Base-by-base conservation (phyloP, 2,113 vertebrate species). In the Pan paniscus region DNA sequence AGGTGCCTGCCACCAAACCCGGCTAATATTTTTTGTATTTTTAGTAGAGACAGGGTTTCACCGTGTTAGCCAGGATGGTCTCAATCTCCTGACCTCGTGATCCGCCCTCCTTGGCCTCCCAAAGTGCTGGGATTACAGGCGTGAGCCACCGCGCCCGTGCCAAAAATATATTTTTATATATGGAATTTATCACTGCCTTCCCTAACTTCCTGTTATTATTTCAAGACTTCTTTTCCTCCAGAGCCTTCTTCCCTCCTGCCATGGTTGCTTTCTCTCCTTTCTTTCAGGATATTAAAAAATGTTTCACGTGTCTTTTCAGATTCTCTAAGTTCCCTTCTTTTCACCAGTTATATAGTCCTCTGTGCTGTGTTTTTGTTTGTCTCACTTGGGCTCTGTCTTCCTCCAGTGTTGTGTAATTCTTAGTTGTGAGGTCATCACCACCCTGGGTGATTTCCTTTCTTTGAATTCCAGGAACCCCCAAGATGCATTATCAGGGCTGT, bases 261-360 rank as follows among this genome's bases (percentile, higher is more conserved):
- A 0, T 2, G 5, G 0, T 35, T 73, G 23, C 18, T 52, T 20
- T 64, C 7, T 3, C 30, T 35, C 32, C 30, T 81, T 64, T 85
- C n/a, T 75, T 57, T 46, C 9, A 76, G 67, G 55, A 46, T 43
- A 87, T 40, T n/a, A 55, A 93, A 78, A 59, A 43, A 32, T 7
- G 9, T n/a, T 68, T 46, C 40, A 55, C 25, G 38, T 57, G 43
- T 59, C 10, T 27, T 67, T 67, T 13, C 32, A 7, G 5, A 13
- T 55, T 25, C 17, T 20, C 6, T 6, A 20, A 27, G 7, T 27
- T 61, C 75, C 18, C 40, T 25, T 38, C 38, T 64, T 48, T n/a
- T 8, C 40, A 23, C 61, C 13, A 2, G 9, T 2, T 4, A 2
- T 13, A 6, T 25, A 1, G 6, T 67, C 27, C 35, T 23, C 38